Conservation (phyloP, 2,113 vertebrate species). For the Collichthys lucidus region DNA sequence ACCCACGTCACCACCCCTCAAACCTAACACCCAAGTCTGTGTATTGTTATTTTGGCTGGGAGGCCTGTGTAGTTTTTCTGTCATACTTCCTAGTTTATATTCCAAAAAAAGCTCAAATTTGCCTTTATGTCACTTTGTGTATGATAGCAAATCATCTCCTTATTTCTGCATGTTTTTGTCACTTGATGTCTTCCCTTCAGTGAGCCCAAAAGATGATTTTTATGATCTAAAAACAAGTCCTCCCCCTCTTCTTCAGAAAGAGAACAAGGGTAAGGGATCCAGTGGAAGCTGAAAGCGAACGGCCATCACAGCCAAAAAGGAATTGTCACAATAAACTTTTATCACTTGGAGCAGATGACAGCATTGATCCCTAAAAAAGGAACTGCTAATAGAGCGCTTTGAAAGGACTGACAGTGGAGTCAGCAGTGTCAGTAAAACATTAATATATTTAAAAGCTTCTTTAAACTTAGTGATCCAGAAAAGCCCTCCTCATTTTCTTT, state of each 20-base stretch:
- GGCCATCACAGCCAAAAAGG: background rate
- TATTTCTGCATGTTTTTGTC: background rate
- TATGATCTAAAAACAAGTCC: slow-evolving; percentile 8
- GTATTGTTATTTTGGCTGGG: slow-evolving; percentile 9
- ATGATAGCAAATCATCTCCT: background rate
- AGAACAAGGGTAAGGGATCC: slow-evolving; percentile 1
- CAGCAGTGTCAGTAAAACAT: background rate
- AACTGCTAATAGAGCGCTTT: background rate
- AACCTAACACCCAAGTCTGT: background rate
- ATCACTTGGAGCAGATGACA: slow-evolving; percentile 18
- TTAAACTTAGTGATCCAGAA: background rate
- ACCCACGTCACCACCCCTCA: background rate
- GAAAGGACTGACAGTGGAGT: background rate
- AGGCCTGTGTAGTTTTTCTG: background rate
- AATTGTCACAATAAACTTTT: slow-evolving; percentile 2
- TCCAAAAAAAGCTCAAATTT: background rate
- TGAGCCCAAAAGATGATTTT: slow-evolving; percentile 1
- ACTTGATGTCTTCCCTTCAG: background rate
- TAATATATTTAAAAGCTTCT: slow-evolving; percentile 1
- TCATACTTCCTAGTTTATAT: background rate
- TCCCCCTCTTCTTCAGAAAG: background rate
- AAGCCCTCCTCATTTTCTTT: background rate
- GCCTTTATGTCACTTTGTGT: background rate
- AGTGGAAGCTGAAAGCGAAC: background rate
- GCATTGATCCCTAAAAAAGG: slow-evolving; percentile 7